Percentiles rank a stretch among this genome's conserved stretches.
These are phyloP conservation scores for Podarcis siculus DNA, from an alignment of 2,797 vertebrate genomes.

Conservation along the genomic window DNA sequence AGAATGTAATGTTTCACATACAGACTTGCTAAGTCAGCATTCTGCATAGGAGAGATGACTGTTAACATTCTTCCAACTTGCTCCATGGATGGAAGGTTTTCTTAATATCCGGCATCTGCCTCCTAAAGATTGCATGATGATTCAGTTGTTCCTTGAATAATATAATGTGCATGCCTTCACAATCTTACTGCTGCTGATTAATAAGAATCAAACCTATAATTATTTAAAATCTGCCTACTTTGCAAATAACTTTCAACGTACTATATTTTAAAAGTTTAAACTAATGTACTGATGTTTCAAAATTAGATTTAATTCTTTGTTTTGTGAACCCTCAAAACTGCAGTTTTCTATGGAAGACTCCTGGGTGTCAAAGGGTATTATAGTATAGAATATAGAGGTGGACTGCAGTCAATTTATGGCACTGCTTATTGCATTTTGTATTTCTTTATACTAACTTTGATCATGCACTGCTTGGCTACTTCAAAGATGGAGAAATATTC, in stretches of 20 bases:
- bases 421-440: conserved; percentile 44
- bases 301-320: conserved; percentile 52
- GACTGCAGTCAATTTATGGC: conserved; percentile 46
- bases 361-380: conserved; percentile 34
- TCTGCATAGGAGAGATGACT: conserved; percentile 42
- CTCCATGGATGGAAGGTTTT: not conserved
- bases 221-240: not conserved
- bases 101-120: conserved; percentile 9
- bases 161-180: not conserved
- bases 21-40: not conserved
- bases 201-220: not conserved
- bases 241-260: not conserved
- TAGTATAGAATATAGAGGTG: conserved; percentile 39
- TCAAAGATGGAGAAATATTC: conserved; percentile 42
- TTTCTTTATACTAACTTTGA: conserved; percentile 49
- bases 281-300: conserved; percentile 46
- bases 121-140: conserved; percentile 5
- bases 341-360: conserved; percentile 32
- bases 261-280: conserved; percentile 1
- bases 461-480: conserved; percentile 38
- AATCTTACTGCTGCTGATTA: not conserved
- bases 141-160: conserved; percentile 17
- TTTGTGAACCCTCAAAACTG: conserved; percentile 44
- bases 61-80: not conserved
- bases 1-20: conserved; percentile 31